These are phyloP conservation scores for Xiphorhynchus erythropygius DNA, from an alignment of 2,797 vertebrate genomes.

Conservation along the genomic window DNA sequence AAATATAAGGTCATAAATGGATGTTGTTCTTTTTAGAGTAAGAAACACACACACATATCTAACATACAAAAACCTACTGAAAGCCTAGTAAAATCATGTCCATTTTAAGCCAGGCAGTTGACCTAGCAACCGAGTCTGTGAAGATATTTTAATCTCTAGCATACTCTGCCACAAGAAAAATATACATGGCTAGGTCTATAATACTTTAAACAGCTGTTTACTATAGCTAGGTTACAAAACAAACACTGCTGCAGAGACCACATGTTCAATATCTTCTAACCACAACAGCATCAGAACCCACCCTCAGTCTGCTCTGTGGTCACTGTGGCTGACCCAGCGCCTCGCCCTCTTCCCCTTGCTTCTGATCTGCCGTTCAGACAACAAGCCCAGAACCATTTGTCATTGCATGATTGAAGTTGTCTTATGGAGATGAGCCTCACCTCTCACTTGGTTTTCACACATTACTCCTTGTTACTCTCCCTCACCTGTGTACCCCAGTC, in stretches of 20 bases:
- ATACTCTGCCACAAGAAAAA: conserved; percentile 52
- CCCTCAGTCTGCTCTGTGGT: conserved; percentile 12
- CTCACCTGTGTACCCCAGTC: not conserved
- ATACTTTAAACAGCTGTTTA: conserved; percentile 72
- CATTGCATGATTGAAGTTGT: conserved; percentile 21
- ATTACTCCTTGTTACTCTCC: not conserved
- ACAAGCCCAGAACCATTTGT: not conserved
- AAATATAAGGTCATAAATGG: conserved; percentile 1
- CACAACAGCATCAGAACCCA: conserved; percentile 53
- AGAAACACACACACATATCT: not conserved
- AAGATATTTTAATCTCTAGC: conserved; percentile 42
- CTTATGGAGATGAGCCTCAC: conserved; percentile 1
- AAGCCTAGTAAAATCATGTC: conserved; percentile 22
- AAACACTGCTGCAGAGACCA: conserved; percentile 59
- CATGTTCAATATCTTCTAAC: conserved; percentile 51
- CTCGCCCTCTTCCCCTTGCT: not conserved
- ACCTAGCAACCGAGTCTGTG: conserved; percentile 17
- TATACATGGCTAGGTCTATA: conserved; percentile 59
- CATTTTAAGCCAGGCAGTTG: conserved; percentile 26
- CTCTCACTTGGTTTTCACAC: not conserved
- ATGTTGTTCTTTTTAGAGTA: conserved; percentile 7
- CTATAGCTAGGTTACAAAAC: conserved; percentile 72
- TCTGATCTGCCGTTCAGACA: conserved; percentile 27
- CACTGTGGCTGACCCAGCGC: not conserved
- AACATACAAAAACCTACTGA: conserved; percentile 1